phyloP scores from a whole-genome alignment of 2,113 vertebrate species.

The Amazona guildingii region DNA sequence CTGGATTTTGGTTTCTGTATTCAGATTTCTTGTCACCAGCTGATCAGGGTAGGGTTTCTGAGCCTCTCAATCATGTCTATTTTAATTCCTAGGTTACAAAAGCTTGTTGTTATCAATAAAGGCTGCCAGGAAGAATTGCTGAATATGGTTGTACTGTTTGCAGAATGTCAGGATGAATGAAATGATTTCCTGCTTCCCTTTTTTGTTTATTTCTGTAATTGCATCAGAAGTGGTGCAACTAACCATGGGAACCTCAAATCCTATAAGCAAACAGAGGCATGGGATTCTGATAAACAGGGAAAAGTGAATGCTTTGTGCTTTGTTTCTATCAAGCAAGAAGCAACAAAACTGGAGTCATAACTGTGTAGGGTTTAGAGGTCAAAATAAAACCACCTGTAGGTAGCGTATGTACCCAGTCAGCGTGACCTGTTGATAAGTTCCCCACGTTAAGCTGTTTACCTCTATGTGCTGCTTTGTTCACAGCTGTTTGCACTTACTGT shows the following conservation, averaged over 20 bases:
- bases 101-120: background rate
- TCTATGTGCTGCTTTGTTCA: background rate
- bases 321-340: background rate
- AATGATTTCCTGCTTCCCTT: constrained; percentile 3
- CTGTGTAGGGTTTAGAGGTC: background rate
- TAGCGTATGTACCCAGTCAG: background rate
- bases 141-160: background rate
- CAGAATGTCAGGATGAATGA: background rate
- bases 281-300: background rate
- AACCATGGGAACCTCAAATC: background rate
- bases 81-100: background rate
- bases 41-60: background rate
- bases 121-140: background rate
- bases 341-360: background rate
- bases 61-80: background rate
- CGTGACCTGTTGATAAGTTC: background rate
- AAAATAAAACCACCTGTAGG: background rate
- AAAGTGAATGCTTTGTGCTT: background rate
- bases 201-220: constrained; percentile 35
- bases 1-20: background rate
- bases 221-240: background rate
- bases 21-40: background rate
- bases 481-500: background rate
- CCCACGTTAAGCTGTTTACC: background rate
- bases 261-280: background rate